Evolutionary conservation across 1,140 invertebrate species (phyloP).

Genomic region (Diorhabda carinulata): DNA sequence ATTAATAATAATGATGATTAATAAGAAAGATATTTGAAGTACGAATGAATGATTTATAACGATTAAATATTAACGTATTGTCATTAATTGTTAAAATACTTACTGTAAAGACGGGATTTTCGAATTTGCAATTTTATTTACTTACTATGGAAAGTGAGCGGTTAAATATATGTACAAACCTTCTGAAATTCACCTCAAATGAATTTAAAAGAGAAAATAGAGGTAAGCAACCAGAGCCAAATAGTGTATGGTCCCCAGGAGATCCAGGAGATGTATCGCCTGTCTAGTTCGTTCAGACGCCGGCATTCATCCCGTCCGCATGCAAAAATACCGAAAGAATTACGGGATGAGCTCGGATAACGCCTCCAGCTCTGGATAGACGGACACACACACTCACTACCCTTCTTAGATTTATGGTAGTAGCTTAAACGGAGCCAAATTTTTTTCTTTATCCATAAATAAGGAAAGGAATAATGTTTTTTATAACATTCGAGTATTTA

Average conservation of each 20-base stretch:
- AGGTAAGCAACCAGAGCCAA: slow-evolving; percentile 25
- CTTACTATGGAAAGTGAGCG: too few relatives aligned
- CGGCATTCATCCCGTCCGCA: slow-evolving; percentile 38
- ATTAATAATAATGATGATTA: too few relatives aligned
- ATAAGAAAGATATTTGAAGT: too few relatives aligned
- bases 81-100: too few relatives aligned
- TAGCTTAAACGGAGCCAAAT: slow-evolving; percentile 25
- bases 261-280: slow-evolving; percentile 38
- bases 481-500: not conserved
- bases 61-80: too few relatives aligned
- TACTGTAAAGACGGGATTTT: too few relatives aligned
- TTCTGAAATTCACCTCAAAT: not conserved
- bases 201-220: slow-evolving; percentile 4
- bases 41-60: too few relatives aligned
- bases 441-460: slow-evolving; percentile 16
- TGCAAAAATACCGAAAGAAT: slow-evolving; percentile 37
- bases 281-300: slow-evolving; percentile 41
- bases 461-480: slow-evolving; percentile 13
- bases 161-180: too few relatives aligned
- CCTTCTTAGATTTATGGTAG: slow-evolving; percentile 32
- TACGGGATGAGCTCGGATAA: slow-evolving; percentile 33
- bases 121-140: too few relatives aligned
- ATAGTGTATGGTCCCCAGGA: slow-evolving; percentile 36
- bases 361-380: slow-evolving; percentile 26
- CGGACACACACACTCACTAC: slow-evolving; percentile 29